These are phyloP conservation scores for Tenodera sinensis DNA, from an alignment of 2,888 invertebrate genomes.

Conservation along the genomic window DNA sequence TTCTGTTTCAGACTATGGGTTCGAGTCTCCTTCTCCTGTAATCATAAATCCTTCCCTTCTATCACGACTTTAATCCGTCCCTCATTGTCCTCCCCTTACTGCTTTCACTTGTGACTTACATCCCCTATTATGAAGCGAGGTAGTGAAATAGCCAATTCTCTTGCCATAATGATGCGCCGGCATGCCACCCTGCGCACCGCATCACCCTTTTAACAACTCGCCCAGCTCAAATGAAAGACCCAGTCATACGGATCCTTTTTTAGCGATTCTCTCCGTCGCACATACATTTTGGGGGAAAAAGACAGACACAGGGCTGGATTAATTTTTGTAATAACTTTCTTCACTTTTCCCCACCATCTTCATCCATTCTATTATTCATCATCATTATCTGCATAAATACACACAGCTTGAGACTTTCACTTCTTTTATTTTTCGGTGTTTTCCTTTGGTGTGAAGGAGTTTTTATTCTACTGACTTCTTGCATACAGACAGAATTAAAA, in stretches of 20 bases:
- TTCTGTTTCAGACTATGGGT: background rate
- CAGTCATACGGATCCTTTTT: background rate
- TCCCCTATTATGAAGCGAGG: conserved; percentile 4
- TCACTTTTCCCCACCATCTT: background rate
- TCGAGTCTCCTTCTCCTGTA: background rate
- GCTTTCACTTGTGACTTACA: background rate
- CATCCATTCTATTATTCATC: background rate
- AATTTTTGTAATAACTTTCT: conserved; percentile 17
- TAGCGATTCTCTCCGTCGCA: background rate
- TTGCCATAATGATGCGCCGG: conserved; percentile 6
- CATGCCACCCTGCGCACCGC: background rate
- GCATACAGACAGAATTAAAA: background rate
- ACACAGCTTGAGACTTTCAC: background rate
- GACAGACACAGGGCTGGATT: background rate
- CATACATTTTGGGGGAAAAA: background rate
- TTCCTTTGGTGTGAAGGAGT: background rate
- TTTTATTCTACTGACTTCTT: background rate
- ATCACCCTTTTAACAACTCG: background rate
- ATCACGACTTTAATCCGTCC: background rate
- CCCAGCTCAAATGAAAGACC: background rate
- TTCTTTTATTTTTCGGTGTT: background rate
- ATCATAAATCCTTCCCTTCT: background rate
- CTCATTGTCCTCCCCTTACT: background rate
- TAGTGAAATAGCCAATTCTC: conserved; percentile 13
- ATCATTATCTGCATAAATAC: background rate